Percentiles rank a stretch among this genome's conserved stretches.
Conservation (phyloP, 2,797 vertebrate genomes). For the Periophthalmus magnuspinnatus region DNA sequence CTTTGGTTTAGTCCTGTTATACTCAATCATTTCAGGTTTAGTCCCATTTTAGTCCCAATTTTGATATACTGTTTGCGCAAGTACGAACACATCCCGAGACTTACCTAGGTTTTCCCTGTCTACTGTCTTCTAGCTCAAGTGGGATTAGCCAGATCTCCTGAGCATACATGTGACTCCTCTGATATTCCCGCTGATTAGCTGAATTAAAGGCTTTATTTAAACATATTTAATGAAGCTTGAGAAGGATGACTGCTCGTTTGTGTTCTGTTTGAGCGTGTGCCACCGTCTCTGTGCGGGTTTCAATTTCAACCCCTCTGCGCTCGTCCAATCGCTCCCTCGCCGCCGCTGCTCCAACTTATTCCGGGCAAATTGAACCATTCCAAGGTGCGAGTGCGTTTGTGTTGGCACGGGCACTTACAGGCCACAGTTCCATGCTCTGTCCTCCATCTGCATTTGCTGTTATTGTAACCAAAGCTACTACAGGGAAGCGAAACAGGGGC, state of each 20-base stretch:
- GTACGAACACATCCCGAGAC: neutral
- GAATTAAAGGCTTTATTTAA: constrained; percentile 7
- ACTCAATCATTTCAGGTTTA: too few relatives aligned
- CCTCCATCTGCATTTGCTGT: constrained; percentile 40
- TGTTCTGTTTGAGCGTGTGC: constrained; percentile 52
- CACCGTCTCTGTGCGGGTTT: constrained; percentile 59
- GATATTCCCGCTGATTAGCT: neutral
- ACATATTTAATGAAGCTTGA: constrained; percentile 6
- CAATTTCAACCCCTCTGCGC: constrained; percentile 75
- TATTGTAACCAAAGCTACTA: constrained; percentile 45
- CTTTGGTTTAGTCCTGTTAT: too few relatives aligned
- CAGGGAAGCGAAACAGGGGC: constrained; percentile 27
- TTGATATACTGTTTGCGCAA: too few relatives aligned
- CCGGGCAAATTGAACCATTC: constrained; percentile 68
- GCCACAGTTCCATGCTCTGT: constrained; percentile 14
- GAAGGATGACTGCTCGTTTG: neutral
- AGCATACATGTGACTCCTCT: neutral
- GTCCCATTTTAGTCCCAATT: too few relatives aligned
- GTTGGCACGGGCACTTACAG: constrained; percentile 55
- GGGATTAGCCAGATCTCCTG: neutral
- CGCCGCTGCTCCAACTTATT: constrained; percentile 73
- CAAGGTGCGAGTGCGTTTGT: constrained; percentile 63
- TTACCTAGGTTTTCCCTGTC: neutral
- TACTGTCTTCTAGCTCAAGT: neutral
- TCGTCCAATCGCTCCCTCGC: constrained; percentile 72